Percentiles rank a stretch among this genome's conserved stretches.
phyloP scores from a whole-genome alignment of 2,888 invertebrate genomes.

The Euproctis similis region DNA sequence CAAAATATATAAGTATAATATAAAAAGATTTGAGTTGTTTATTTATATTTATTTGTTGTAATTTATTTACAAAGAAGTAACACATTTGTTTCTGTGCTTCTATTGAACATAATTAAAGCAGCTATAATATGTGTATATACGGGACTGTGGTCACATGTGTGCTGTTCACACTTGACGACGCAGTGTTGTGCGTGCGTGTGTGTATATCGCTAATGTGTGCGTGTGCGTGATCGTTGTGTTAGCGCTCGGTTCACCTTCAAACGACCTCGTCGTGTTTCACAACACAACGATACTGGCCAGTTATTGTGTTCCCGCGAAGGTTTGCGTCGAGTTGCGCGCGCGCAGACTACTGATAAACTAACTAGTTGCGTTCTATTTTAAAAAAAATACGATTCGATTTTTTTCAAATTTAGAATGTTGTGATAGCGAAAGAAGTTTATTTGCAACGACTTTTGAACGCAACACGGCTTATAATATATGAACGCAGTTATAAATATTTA shows the following conservation, averaged over 20 bases:
- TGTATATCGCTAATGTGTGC: conserved; percentile 24
- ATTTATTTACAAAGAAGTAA: too few relatives aligned
- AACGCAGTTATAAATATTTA: too few relatives aligned
- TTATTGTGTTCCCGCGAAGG: conserved; percentile 55
- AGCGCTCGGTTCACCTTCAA: conserved; percentile 67
- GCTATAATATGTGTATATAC: too few relatives aligned
- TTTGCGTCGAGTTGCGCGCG: conserved; percentile 53
- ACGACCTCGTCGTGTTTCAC: conserved; percentile 70
- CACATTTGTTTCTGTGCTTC: too few relatives aligned
- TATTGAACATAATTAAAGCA: too few relatives aligned
- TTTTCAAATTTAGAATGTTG: conserved; percentile 25
- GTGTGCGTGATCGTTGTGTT: conserved; percentile 57
- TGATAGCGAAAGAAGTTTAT: conserved; percentile 8
- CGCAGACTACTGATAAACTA: conserved; percentile 65
- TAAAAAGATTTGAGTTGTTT: too few relatives aligned
- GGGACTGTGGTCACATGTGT: too few relatives aligned
- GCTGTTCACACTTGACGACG: too few relatives aligned
- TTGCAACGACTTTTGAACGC: conserved; percentile 9
- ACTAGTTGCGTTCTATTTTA: conserved; percentile 54
- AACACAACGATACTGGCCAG: conserved; percentile 55
- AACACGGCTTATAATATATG: conserved; percentile 9
- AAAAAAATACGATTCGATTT: conserved; percentile 34
- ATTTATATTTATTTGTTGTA: too few relatives aligned
- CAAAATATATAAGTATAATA: too few relatives aligned
- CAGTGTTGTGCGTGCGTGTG: conserved; percentile 12